A percentile compares a stretch with the other conserved stretches of the same genome.
Conservation (phyloP, 2,888 invertebrate genomes). For the Lasioglossum figueresi region DNA sequence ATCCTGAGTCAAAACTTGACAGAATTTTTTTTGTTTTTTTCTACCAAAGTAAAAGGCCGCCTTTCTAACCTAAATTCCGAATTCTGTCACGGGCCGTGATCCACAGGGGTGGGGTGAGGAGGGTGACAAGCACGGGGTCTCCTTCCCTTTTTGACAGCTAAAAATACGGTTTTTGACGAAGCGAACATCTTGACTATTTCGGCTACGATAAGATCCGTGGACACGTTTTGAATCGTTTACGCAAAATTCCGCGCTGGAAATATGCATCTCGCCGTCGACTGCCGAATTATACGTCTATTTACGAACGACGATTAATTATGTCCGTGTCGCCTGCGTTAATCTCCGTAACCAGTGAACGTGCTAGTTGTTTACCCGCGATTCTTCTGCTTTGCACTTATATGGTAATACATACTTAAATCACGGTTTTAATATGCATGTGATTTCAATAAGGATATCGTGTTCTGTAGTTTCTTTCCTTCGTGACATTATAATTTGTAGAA, state of each 20-base stretch:
- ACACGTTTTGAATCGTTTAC: constrained; percentile 24
- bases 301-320: constrained; percentile 11
- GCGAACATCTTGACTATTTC: constrained; percentile 60
- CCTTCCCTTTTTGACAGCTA: constrained; percentile 65
- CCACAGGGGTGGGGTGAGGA: constrained; percentile 25
- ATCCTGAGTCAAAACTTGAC: constrained; percentile 35
- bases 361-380: constrained; percentile 21
- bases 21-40: constrained; percentile 35
- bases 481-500: not conserved
- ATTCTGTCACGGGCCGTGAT: constrained; percentile 49
- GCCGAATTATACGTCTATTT: constrained; percentile 9
- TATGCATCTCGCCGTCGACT: constrained; percentile 7
- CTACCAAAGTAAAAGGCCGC: constrained; percentile 26
- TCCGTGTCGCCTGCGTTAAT: constrained; percentile 16
- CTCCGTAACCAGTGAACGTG: constrained; percentile 17
- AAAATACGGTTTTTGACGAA: constrained; percentile 68
- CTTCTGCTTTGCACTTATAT: constrained; percentile 29
- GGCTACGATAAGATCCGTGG: constrained; percentile 44
- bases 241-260: constrained; percentile 21
- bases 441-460: constrained; percentile 4
- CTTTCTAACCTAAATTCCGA: constrained; percentile 68
- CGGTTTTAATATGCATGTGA: constrained; percentile 19
- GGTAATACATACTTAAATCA: not conserved
- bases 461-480: constrained; percentile 14
- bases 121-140: constrained; percentile 33